Evolutionary conservation across 1,140 invertebrate genomes (phyloP).

Genomic region (Bombus huntii): DNA sequence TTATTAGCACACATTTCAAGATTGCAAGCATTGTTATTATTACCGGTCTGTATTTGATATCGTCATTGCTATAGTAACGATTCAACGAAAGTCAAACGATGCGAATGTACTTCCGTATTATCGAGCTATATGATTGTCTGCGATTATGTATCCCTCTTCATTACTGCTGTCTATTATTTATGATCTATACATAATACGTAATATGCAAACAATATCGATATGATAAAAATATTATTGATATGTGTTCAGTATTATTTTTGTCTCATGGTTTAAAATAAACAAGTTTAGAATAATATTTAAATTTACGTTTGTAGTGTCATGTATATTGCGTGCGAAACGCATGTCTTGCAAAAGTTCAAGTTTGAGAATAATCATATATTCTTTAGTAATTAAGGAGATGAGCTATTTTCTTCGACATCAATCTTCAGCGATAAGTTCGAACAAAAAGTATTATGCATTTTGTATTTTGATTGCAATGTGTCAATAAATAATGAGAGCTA

Average conservation of each 20-base stretch:
- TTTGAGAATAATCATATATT: neutral
- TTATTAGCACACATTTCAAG: too few relatives aligned
- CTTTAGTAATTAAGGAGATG: too few relatives aligned
- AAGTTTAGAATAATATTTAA: neutral
- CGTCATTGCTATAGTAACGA: conserved; percentile 47
- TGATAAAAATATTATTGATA: neutral
- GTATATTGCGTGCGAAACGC: neutral
- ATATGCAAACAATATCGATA: neutral
- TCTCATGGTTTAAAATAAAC: neutral
- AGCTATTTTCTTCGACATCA: too few relatives aligned
- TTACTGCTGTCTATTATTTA: neutral
- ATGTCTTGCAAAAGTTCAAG: neutral
- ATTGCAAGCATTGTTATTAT: neutral
- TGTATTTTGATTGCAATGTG: too few relatives aligned
- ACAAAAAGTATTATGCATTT: too few relatives aligned
- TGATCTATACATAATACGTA: too few relatives aligned
- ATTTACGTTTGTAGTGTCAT: neutral
- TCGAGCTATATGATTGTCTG: conserved; percentile 17
- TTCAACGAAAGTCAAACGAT: conserved; percentile 38
- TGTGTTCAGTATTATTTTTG: neutral
- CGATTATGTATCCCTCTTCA: neutral
- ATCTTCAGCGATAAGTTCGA: too few relatives aligned
- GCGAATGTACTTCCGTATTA: conserved; percentile 34
- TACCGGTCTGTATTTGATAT: conserved; percentile 16
- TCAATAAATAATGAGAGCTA: too few relatives aligned